Conservation (phyloP, 2,113 vertebrate genomes). For the Syngnathus scovelli region DNA sequence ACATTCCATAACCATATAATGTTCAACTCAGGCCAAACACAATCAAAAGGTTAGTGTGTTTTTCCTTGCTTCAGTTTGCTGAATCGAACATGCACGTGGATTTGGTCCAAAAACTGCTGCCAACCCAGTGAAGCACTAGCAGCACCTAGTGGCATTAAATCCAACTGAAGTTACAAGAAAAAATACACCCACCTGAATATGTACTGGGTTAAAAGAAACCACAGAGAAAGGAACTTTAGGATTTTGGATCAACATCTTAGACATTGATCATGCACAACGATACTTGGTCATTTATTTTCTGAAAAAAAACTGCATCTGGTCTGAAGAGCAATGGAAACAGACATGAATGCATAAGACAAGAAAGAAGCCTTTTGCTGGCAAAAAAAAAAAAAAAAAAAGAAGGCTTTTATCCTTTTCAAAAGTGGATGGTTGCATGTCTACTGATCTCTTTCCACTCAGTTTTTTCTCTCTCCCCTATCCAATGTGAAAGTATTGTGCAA, state of each 20-base stretch:
- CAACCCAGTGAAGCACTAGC: slow-evolving; percentile 25
- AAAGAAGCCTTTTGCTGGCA: slow-evolving; percentile 21
- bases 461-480: background rate
- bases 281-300: background rate
- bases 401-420: background rate
- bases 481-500: slow-evolving; percentile 25
- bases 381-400: background rate
- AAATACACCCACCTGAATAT: too few relatives aligned
- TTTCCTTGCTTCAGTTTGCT: slow-evolving; percentile 47
- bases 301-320: too few relatives aligned
- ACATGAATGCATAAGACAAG: slow-evolving; percentile 2
- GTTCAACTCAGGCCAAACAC: slow-evolving; percentile 41
- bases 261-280: slow-evolving; percentile 34
- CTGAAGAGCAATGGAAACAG: slow-evolving; percentile 12
- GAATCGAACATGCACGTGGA: slow-evolving; percentile 21
- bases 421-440: background rate
- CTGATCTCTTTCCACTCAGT: background rate
- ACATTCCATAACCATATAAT: slow-evolving; percentile 45
- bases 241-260: slow-evolving; percentile 19
- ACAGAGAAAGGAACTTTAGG: slow-evolving; percentile 20
- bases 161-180: background rate
- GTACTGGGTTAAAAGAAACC: background rate
- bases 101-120: background rate
- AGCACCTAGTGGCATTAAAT: slow-evolving; percentile 54
- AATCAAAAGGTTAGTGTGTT: slow-evolving; percentile 53